phyloP scores from a whole-genome alignment of 2,797 vertebrate genomes.

The Pterois miles region DNA sequence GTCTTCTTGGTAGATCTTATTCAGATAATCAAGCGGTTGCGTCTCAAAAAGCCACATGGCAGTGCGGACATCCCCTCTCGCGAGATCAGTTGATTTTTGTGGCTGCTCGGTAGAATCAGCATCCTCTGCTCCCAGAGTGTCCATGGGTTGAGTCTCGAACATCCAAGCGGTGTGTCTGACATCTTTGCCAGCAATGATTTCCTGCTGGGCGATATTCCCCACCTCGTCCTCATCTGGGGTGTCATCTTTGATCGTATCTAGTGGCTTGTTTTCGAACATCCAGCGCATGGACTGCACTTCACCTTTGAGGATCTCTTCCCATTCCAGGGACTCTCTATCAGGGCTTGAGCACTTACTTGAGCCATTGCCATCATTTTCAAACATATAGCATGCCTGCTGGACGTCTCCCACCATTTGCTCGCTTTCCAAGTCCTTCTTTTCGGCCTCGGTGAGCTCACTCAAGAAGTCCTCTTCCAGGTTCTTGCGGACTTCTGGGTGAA shows the following conservation, averaged over 20 bases:
- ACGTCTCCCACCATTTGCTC: constrained; percentile 80
- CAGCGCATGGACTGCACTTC: constrained; percentile 90
- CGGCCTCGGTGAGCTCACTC: constrained; percentile 85
- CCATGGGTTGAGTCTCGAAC: constrained; percentile 92
- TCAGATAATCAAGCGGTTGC: constrained; percentile 84
- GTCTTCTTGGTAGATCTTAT: constrained; percentile 86
- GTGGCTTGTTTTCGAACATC: constrained; percentile 91
- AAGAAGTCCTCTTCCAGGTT: constrained; percentile 86
- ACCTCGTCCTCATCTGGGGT: constrained; percentile 79
- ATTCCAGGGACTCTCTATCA: constrained; percentile 86
- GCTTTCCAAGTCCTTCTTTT: constrained; percentile 69
- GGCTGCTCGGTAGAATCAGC: constrained; percentile 58
- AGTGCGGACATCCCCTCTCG: constrained; percentile 84
- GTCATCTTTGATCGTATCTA: constrained; percentile 87
- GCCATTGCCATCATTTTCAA: constrained; percentile 85
- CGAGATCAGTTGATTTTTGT: constrained; percentile 81
- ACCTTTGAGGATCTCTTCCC: constrained; percentile 90
- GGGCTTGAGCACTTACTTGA: constrained; percentile 83
- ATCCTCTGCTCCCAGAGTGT: constrained; percentile 72
- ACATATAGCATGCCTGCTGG: constrained; percentile 84
- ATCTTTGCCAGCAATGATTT: constrained; percentile 89
- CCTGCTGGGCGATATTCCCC: constrained; percentile 85
- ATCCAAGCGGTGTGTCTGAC: constrained; percentile 90
- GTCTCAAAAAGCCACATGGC: constrained; percentile 91
- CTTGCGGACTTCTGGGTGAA: constrained; percentile 89